These are phyloP conservation scores for Gastrophryne carolinensis DNA, from an alignment of 2,797 vertebrate genomes.

Conservation along the genomic window DNA sequence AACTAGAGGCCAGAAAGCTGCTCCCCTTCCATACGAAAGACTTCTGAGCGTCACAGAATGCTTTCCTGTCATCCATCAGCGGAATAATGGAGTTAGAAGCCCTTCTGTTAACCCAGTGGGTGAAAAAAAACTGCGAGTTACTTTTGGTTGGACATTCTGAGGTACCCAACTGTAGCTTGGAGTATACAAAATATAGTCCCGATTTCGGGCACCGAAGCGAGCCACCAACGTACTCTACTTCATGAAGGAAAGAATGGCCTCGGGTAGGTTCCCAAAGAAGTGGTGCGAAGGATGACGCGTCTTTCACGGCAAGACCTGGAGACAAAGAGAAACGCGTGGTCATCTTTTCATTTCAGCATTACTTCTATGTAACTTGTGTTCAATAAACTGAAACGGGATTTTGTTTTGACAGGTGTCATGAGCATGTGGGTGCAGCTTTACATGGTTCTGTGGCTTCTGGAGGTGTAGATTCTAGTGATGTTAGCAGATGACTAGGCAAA, in stretches of 20 bases:
- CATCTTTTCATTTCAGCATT: too few relatives aligned
- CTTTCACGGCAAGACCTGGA: neutral
- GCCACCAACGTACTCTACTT: constrained; percentile 56
- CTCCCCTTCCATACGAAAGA: constrained; percentile 56
- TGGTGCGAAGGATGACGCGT: neutral
- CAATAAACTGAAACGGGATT: too few relatives aligned
- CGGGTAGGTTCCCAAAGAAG: constrained; percentile 59
- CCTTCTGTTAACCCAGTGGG: constrained; percentile 58
- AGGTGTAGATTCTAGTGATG: too few relatives aligned
- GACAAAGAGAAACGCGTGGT: too few relatives aligned
- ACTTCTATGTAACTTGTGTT: too few relatives aligned
- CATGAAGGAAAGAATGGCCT: constrained; percentile 60
- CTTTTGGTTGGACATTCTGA: constrained; percentile 34
- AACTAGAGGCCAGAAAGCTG: constrained; percentile 61
- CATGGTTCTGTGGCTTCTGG: too few relatives aligned
- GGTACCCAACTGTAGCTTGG: constrained; percentile 58
- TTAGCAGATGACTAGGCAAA: too few relatives aligned
- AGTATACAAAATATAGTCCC: constrained; percentile 65
- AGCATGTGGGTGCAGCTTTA: too few relatives aligned
- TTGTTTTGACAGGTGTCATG: too few relatives aligned
- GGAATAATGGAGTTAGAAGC: constrained; percentile 54
- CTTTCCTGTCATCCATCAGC: constrained; percentile 54
- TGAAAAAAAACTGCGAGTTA: neutral
- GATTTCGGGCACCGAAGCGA: constrained; percentile 54
- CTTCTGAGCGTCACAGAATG: constrained; percentile 28